Evolutionary conservation across 2,888 invertebrate species (phyloP).

Genomic region (Trachelus stipa): DNA sequence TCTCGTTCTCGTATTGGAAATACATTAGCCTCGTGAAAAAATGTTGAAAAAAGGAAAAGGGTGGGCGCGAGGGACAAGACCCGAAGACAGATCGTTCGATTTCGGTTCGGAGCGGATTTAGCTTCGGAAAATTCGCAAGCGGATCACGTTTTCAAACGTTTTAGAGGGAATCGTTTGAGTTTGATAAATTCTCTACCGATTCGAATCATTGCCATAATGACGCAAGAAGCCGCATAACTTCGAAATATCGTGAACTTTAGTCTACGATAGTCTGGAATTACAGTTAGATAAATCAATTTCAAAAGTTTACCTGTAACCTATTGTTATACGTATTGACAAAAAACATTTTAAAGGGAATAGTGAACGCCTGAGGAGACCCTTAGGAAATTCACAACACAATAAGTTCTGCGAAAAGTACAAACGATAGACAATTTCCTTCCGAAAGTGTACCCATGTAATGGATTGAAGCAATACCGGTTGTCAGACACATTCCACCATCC

Average conservation of each 20-base stretch:
- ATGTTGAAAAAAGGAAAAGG: background rate
- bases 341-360: too few species aligned
- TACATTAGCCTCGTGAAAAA: constrained; percentile 11
- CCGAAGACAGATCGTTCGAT: constrained; percentile 18
- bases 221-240: background rate
- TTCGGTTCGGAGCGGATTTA: background rate
- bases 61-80: background rate
- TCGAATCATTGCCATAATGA: constrained; percentile 13
- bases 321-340: too few species aligned
- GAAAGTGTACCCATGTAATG: too few species aligned
- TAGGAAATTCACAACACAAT: too few species aligned
- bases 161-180: constrained; percentile 37
- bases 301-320: too few species aligned
- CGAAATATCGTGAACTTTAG: background rate
- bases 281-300: too few species aligned
- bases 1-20: constrained; percentile 12
- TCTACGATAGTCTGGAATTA: too few species aligned
- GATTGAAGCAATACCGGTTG: too few species aligned
- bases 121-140: constrained; percentile 30
- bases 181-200: constrained; percentile 37
- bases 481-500: too few species aligned
- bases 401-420: too few species aligned
- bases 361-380: too few species aligned
- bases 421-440: too few species aligned
- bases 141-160: constrained; percentile 40